These are phyloP conservation scores for Spheniscus mendiculus DNA, from an alignment of 2,113 vertebrate species.

Conservation along the genomic window DNA sequence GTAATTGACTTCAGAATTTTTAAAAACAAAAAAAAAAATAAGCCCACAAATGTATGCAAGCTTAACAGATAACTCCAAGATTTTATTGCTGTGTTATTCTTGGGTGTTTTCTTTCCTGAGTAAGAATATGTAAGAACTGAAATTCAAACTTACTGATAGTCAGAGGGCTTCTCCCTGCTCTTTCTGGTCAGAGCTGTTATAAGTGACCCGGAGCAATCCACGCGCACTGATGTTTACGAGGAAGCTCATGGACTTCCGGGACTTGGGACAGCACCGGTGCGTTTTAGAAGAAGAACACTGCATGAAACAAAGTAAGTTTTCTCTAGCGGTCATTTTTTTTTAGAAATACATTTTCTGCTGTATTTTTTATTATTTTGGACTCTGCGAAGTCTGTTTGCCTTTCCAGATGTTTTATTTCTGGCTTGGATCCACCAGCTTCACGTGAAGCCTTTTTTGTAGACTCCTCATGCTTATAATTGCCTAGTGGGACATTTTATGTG, in stretches of 20 bases:
- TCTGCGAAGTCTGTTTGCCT: neutral
- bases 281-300: slow-evolving; percentile 71
- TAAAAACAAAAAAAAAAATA: neutral
- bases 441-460: neutral
- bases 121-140: neutral
- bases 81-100: neutral
- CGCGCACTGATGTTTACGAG: neutral
- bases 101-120: neutral
- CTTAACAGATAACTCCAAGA: neutral
- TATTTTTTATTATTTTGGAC: neutral
- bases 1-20: neutral
- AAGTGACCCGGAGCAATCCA: slow-evolving; percentile 83
- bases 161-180: neutral
- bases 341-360: neutral
- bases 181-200: slow-evolving; percentile 77
- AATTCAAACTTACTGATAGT: neutral
- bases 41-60: neutral
- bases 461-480: neutral
- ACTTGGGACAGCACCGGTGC: slow-evolving; percentile 21
- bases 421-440: neutral
- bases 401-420: neutral
- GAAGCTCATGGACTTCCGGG: neutral
- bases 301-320: slow-evolving; percentile 78
- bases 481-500: neutral
- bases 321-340: neutral